phyloP scores from a whole-genome alignment of 2,113 vertebrate genomes.

The Recurvirostra avosetta region DNA sequence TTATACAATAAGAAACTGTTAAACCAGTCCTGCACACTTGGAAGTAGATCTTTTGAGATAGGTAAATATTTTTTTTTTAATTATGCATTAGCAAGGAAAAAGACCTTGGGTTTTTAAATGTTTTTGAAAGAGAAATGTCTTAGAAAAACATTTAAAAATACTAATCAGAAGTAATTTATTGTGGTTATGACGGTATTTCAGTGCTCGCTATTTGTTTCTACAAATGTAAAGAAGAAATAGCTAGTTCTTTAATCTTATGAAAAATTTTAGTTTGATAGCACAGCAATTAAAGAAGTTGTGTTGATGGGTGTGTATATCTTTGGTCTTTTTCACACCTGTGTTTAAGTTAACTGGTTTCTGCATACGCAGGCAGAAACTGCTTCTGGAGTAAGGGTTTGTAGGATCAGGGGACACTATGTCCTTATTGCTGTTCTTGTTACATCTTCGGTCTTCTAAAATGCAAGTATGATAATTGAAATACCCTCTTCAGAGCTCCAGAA shows the following conservation, averaged over 20 bases:
- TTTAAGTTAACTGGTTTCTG: background rate
- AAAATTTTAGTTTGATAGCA: conserved; percentile 29
- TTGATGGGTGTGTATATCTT: background rate
- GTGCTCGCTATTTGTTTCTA: background rate
- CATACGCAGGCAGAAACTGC: background rate
- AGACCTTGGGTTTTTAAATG: background rate
- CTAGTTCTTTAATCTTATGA: background rate
- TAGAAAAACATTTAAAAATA: conserved; percentile 26
- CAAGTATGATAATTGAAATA: background rate
- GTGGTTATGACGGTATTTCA: background rate
- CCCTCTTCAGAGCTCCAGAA: background rate
- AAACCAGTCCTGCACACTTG: background rate
- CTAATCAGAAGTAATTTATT: background rate
- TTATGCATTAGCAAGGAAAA: background rate
- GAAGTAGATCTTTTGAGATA: background rate
- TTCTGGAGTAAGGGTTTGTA: background rate
- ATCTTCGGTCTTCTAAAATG: background rate
- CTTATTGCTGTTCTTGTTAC: background rate
- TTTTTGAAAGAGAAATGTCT: conserved; percentile 28
- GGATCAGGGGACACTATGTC: background rate
- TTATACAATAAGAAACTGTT: background rate
- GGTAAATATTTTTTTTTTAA: background rate
- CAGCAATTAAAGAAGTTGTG: background rate
- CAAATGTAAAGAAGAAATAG: background rate
- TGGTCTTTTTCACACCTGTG: background rate